Evolutionary conservation across 1,140 invertebrate genomes (phyloP), one percentile per base, ranked within the genome.

Genomic region (Cydia amplana): DNA sequence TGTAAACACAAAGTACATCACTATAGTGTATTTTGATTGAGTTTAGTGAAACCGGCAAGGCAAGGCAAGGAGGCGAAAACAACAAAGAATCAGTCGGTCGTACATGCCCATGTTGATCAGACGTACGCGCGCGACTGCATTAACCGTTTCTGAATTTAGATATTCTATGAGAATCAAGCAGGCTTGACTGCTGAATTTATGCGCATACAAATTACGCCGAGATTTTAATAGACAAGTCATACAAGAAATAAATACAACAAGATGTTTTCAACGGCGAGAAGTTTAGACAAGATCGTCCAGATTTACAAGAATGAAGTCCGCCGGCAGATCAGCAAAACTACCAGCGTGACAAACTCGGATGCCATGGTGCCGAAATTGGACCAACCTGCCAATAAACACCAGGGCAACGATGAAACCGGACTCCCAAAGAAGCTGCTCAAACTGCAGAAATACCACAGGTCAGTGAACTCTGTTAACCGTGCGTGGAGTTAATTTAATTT

Each of bases 301-400:
- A 85, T 85, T 75, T 93, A 88, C 86, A 91, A 87, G 86, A 91
- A 90, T 84, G 93, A 89, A 83, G 78, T 93, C 75, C 87, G 90
- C 77, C 90, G 94, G 74, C 90, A 90, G 65, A 94, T 94, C 75
- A 94, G 93, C 85, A 94, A 94, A 86, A 94, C 94, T 0, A 92
- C 93, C 16, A 94, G 91, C 76, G 93, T 92, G 28, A 92, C 93
- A n/a, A 94, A 94, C 80, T 94, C 93, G n/a, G 94, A 94, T 80
- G 91, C 93, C 18, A 94, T 94, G 86, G 88, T 91, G 12, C 88
- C 90, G 5, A 87, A 92, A 36, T 85, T 93, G 23, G 91, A 94
- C 79, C 86, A 87, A 80, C 78, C 82, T 55, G 75, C 79, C 65
- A 80, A 78, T 60, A 87, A 86, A 65, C 76, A 87, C 72, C 83